Conservation (phyloP, 2,113 vertebrate genomes). For the Porphyrio hochstetteri region DNA sequence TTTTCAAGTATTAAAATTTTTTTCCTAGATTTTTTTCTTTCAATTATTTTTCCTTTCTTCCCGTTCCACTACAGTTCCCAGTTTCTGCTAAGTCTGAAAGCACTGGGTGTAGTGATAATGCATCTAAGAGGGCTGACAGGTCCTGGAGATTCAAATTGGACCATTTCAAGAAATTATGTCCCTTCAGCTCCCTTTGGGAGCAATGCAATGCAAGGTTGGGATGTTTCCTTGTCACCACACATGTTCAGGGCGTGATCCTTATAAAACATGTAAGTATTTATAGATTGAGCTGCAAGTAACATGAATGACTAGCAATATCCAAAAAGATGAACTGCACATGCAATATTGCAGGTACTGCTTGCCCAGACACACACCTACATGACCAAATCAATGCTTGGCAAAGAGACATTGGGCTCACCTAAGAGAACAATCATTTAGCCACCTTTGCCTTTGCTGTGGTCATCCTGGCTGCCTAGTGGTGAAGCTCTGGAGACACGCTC, state of each 20-base stretch:
- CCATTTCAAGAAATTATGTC: background rate
- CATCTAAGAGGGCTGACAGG: background rate
- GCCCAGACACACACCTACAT: background rate
- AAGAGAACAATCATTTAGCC: background rate
- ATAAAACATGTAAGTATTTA: background rate
- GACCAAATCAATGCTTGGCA: background rate
- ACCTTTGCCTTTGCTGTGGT: background rate
- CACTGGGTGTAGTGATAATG: background rate
- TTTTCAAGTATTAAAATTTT: background rate
- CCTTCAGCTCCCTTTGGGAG: background rate
- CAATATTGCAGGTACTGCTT: background rate
- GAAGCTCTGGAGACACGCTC: background rate
- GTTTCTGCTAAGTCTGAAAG: background rate
- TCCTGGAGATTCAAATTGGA: background rate
- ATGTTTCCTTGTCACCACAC: background rate
- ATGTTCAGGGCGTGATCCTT: background rate
- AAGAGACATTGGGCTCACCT: background rate
- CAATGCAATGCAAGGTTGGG: background rate
- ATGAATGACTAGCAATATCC: background rate
- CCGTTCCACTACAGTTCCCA: background rate
- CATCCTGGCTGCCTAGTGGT: accelerated
- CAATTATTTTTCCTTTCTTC: background rate
- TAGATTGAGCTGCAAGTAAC: background rate
- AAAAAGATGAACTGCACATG: background rate
- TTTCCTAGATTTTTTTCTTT: background rate